A percentile compares a stretch with the other conserved stretches of the same genome.
Evolutionary conservation across 2,888 invertebrate species (phyloP).

Genomic region (Leucozona laternaria): DNA sequence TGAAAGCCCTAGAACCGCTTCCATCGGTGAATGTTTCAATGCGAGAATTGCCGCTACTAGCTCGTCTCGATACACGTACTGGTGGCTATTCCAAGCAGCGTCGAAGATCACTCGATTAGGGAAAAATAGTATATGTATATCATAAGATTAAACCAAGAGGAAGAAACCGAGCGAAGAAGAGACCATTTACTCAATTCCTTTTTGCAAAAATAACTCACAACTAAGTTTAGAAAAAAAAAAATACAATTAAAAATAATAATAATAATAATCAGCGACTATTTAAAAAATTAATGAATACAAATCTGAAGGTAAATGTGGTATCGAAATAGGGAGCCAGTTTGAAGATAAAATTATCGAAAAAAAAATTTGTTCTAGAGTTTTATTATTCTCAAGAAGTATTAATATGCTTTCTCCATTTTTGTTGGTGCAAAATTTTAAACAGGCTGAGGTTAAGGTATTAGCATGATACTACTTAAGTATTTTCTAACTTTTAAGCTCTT

Average conservation of each 20-base stretch:
- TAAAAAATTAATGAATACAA: not conserved
- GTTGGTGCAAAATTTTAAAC: too few species aligned
- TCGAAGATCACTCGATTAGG: slow-evolving; percentile 76
- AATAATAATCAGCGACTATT: slow-evolving; percentile 23
- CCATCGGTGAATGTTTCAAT: slow-evolving; percentile 83
- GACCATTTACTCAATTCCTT: slow-evolving; percentile 30
- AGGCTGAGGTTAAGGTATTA: too few species aligned
- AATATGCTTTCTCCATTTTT: too few species aligned
- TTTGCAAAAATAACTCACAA: slow-evolving; percentile 35
- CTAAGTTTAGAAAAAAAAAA: not conserved
- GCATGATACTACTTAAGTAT: too few species aligned
- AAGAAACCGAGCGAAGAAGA: slow-evolving; percentile 9
- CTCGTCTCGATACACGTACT: slow-evolving; percentile 79
- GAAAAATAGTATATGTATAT: slow-evolving; percentile 37
- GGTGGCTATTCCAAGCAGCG: slow-evolving; percentile 75
- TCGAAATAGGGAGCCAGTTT: not conserved
- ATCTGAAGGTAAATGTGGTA: not conserved
- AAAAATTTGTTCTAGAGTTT: not conserved
- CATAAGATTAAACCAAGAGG: slow-evolving; percentile 24
- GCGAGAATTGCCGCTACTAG: slow-evolving; percentile 82
- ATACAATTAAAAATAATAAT: slow-evolving; percentile 1
- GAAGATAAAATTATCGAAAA: not conserved
- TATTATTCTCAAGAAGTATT: not conserved
- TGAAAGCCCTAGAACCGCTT: slow-evolving; percentile 82
- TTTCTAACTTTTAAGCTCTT: too few species aligned